Evolutionary conservation across 2,113 vertebrate genomes (phyloP), one percentile per base, ranked within the genome.

Genomic region (Psittacula cyanocephala): DNA sequence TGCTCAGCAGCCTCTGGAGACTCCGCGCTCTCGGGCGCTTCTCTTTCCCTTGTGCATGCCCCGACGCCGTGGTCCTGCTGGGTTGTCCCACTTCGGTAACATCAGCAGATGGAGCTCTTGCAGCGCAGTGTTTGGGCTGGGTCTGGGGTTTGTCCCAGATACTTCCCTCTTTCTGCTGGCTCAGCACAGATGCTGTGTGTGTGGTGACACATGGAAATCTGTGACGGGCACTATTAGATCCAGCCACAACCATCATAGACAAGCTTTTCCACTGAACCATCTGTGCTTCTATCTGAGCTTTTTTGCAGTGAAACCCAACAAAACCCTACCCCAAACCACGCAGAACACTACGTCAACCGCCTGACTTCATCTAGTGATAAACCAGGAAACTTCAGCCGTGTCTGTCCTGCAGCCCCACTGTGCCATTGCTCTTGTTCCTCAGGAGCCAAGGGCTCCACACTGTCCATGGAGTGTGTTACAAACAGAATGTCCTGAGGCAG

Each of bases 41-140:
- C 3, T 14, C 27, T 44, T 79, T 57, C 23, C 53, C 53, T 69
- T 3, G 13, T 8, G 57, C 52, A 0, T 4, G 84, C 33, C 80
- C 12, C 5, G 71, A 35, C 49, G 18, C 44, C 17, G 18, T 15
- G 43, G 41, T 41, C 65, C 41, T 15, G 47, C 89, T 63, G 87
- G 68, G 47, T 29, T 94, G 91, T 69, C 16, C 2, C 68, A 1
- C 43, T 2, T 1, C 5, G 22, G 2, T 10, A 4, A 2, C 37
- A 69, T 3, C 87, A 63, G 80, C 18, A 84, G 96, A 39, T 35
- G 62, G 84, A 88, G 93, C 95, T 94, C 55, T 43, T 2, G 81
- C 62, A 69, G 83, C 89, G 1, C 44, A 0, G 37, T 0, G 71
- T 25, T 31, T 15, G 53, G 24, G 6, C 7, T 10, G 69, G 9